These are phyloP conservation scores for Wiebesia pumilae DNA, from an alignment of 1,140 invertebrate species.

Conservation along the genomic window DNA sequence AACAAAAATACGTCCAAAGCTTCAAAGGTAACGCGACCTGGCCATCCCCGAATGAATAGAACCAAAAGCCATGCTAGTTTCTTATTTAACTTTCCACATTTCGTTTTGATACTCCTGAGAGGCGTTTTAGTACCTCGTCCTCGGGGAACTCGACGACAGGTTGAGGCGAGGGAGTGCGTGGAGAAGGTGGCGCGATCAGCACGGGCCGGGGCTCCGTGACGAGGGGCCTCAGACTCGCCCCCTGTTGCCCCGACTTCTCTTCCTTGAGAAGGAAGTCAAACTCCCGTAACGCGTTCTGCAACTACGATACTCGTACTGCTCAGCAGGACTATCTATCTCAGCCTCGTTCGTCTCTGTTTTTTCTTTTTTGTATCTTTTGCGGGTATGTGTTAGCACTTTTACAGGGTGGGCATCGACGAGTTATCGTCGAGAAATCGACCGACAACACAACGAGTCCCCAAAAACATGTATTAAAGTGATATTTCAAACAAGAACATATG, in stretches of 20 bases:
- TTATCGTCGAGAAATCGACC: too few relatives aligned
- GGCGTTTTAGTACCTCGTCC: conserved; percentile 78
- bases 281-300: conserved; percentile 87
- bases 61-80: conserved; percentile 56
- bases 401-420: background rate
- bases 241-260: conserved; percentile 77
- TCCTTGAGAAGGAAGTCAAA: conserved; percentile 92
- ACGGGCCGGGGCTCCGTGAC: conserved; percentile 73
- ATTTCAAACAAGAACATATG: too few relatives aligned
- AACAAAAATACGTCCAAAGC: background rate
- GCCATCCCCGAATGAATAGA: background rate
- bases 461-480: too few relatives aligned
- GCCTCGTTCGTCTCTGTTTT: background rate
- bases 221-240: conserved; percentile 73
- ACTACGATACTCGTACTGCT: conserved; percentile 76
- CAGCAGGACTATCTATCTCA: conserved; percentile 51
- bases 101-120: background rate
- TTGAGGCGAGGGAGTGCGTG: conserved; percentile 84
- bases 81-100: background rate
- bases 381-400: background rate
- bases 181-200: conserved; percentile 76
- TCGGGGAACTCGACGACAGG: conserved; percentile 87
- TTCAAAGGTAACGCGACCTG: background rate
- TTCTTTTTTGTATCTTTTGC: background rate
- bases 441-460: too few relatives aligned